A percentile compares a stretch with the other conserved stretches of the same genome.
Conservation (phyloP, 2,113 vertebrate species). For the Sylvia atricapilla region DNA sequence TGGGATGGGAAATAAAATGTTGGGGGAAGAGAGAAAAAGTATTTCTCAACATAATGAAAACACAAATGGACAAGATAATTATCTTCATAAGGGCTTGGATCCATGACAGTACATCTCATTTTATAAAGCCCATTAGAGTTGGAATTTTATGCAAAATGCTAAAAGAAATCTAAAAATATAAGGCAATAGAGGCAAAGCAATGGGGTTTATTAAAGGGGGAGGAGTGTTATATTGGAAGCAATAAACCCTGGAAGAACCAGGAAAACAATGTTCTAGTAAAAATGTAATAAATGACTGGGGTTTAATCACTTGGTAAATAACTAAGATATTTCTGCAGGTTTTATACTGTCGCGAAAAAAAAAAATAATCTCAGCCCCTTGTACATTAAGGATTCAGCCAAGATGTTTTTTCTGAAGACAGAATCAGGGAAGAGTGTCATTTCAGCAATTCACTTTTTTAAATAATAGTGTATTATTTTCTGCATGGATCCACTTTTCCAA, state of each 20-base stretch:
- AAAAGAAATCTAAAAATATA: constrained; percentile 73
- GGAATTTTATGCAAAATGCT: constrained; percentile 64
- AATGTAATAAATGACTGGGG: constrained; percentile 64
- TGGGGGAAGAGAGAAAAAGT: background rate
- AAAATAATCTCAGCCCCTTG: background rate
- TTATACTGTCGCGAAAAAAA: constrained; percentile 52
- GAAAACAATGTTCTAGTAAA: constrained; percentile 73
- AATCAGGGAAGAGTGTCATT: constrained; percentile 55
- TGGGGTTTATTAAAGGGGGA: constrained; percentile 65
- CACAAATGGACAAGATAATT: constrained; percentile 69
- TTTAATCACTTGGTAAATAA: constrained; percentile 79
- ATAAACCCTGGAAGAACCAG: constrained; percentile 68
- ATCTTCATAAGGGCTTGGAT: constrained; percentile 66
- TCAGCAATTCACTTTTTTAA: constrained; percentile 74
- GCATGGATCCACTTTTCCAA: constrained; percentile 60
- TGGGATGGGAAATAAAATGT: background rate
- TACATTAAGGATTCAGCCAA: constrained; percentile 59
- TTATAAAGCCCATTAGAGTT: constrained; percentile 70
- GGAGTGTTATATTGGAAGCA: constrained; percentile 60
- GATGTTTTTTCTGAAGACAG: constrained; percentile 40
- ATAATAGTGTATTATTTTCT: constrained; percentile 74
- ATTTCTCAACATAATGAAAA: constrained; percentile 63
- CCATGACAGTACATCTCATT: constrained; percentile 63
- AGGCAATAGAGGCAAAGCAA: constrained; percentile 68
- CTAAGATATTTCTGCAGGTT: constrained; percentile 61